Percentiles rank a stretch among this genome's conserved stretches.
Conservation (phyloP, 2,113 vertebrate genomes). For the Crotalus viridis region DNA sequence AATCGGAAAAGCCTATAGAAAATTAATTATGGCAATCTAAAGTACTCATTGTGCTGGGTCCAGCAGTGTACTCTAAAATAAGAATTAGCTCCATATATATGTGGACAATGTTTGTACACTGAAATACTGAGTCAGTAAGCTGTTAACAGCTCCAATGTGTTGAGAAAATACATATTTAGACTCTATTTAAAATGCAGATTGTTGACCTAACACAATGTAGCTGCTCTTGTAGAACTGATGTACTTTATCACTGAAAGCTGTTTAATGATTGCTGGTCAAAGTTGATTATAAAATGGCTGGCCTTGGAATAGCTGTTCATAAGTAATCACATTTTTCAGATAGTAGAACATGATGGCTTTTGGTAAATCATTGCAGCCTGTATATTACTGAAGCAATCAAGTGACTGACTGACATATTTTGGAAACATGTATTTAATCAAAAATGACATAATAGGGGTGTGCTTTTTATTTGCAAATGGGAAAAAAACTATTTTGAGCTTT, state of each 20-base stretch:
- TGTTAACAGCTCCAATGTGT: slow-evolving; percentile 49
- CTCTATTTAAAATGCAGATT: slow-evolving; percentile 59
- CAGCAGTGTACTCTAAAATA: slow-evolving; percentile 52
- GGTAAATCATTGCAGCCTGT: slow-evolving; percentile 30
- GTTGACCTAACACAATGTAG: slow-evolving; percentile 43
- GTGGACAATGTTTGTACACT: slow-evolving; percentile 59
- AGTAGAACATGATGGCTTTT: slow-evolving; percentile 42
- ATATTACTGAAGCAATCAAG: slow-evolving; percentile 15
- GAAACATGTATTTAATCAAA: neutral
- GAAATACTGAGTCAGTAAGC: slow-evolving; percentile 55
- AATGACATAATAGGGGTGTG: neutral
- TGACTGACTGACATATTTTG: slow-evolving; percentile 20
- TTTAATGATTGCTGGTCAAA: slow-evolving; percentile 47
- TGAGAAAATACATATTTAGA: slow-evolving; percentile 55
- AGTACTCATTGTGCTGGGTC: slow-evolving; percentile 25
- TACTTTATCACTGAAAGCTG: slow-evolving; percentile 42
- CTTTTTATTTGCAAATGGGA: slow-evolving; percentile 25
- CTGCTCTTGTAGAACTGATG: slow-evolving; percentile 30
- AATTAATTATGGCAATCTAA: slow-evolving; percentile 30
- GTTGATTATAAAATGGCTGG: slow-evolving; percentile 44
- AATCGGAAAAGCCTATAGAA: neutral
- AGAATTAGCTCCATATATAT: slow-evolving; percentile 57
- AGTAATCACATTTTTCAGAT: slow-evolving; percentile 53
- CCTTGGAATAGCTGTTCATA: slow-evolving; percentile 47
- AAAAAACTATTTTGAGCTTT: neutral